Conservation (phyloP, 2,797 vertebrate species). For the Pseudochirops corinnae region DNA sequence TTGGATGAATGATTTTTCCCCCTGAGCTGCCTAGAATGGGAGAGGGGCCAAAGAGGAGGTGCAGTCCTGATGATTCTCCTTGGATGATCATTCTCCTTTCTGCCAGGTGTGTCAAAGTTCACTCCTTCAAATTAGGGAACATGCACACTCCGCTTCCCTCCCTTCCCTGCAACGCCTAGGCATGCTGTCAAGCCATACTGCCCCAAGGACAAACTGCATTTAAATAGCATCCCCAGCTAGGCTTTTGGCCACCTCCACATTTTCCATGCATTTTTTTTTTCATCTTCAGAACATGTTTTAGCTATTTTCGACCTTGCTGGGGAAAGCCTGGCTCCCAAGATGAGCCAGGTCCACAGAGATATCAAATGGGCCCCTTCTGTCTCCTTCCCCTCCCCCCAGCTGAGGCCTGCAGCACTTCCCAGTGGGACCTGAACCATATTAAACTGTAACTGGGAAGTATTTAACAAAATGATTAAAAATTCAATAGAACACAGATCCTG, state of each 20-base stretch:
- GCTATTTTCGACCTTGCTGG: slow-evolving; percentile 48
- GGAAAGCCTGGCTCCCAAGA: slow-evolving; percentile 52
- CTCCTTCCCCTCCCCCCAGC: neutral
- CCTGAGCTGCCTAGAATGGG: slow-evolving; percentile 30
- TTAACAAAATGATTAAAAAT: neutral
- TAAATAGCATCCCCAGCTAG: slow-evolving; percentile 60
- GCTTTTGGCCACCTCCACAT: slow-evolving; percentile 48
- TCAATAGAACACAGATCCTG: neutral
- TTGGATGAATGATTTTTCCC: slow-evolving; percentile 39
- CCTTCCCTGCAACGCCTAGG: slow-evolving; percentile 39
- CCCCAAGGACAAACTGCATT: slow-evolving; percentile 73
- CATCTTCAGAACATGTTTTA: slow-evolving; percentile 57
- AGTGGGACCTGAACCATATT: neutral
- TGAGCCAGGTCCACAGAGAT: neutral
- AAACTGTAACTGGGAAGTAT: neutral
- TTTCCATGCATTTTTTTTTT: slow-evolving; percentile 61
- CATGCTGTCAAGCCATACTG: slow-evolving; percentile 67
- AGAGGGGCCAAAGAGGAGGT: neutral
- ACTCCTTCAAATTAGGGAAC: slow-evolving; percentile 41
- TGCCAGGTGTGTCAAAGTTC: slow-evolving; percentile 67
- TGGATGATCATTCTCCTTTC: slow-evolving; percentile 55
- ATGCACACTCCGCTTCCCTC: slow-evolving; percentile 17
- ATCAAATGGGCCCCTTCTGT: neutral
- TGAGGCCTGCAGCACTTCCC: neutral
- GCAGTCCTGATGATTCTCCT: neutral